Conservation (phyloP, 2,113 vertebrate genomes). For the Pomatorhinus ruficollis region DNA sequence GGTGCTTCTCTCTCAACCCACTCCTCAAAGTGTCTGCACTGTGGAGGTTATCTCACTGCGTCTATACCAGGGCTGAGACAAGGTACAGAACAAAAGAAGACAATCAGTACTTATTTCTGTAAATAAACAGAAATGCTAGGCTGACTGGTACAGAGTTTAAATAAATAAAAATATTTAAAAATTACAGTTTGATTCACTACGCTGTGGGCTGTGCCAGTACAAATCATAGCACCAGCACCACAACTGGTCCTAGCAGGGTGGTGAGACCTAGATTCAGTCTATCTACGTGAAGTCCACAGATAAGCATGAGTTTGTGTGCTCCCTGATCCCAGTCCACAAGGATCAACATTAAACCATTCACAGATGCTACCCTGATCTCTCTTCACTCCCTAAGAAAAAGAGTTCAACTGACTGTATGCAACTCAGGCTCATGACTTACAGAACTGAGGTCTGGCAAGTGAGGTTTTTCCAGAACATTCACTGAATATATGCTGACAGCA, state of each 20-base stretch:
- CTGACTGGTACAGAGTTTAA: not conserved
- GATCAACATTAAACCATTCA: not conserved
- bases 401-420: not conserved
- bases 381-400: not conserved
- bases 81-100: not conserved
- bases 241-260: not conserved
- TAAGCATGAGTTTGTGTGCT: not conserved
- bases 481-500: not conserved
- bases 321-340: not conserved
- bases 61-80: not conserved
- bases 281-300: not conserved
- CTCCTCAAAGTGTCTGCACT: accelerated
- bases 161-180: not conserved
- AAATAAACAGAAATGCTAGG: not conserved
- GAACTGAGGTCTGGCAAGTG: not conserved
- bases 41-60: not conserved
- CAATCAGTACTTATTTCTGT: not conserved
- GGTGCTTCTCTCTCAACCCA: not conserved
- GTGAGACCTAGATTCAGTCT: not conserved
- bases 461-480: not conserved
- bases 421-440: not conserved
- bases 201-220: not conserved
- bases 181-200: not conserved
- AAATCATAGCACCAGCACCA: not conserved
- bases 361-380: not conserved